Base-by-base conservation (phyloP, 2,797 vertebrate species). In the Anguilla marmorata region DNA sequence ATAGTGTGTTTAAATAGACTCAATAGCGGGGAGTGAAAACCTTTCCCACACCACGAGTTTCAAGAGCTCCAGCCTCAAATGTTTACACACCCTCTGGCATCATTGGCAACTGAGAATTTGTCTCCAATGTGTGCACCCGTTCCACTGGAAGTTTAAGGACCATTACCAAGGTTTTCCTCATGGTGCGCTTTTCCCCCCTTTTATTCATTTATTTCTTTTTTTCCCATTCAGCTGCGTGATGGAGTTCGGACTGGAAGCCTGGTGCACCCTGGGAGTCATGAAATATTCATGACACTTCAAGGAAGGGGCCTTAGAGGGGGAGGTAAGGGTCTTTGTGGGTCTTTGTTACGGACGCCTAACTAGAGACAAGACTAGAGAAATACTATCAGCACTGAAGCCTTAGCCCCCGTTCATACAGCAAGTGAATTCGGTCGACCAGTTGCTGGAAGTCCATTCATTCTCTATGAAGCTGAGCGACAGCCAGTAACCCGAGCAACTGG, bases 281-380 rank as follows among this genome's bases (percentile, higher is more conserved):
- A 97, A 90, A 92, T 99, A 91, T 97, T 96, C 91, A 89, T 99
- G 90, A 95, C 94, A 7, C 96, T 99, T 93, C 96, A 97, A 90
- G 97, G 97, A 93, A 95, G 94, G 94, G 99, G 98, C 66, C 95
- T 98, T 83, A 97, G 95, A 96, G 99, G 98, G 88, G 99, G 98
- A 97, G 99, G 99, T 99, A 96, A 88, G 92, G 79, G 76, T 80
- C n/a, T 27, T 30, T 83, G 37, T 58, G n/a, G 45, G 84, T 4
- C 50, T 16, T 52, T 21, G 41, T 76, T n/a, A 54, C n/a, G 27
- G 7, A 7, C 80, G 3, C 48, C 80, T 52, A 12, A n/a, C 45
- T 41, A 11, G 24, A n/a, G 76, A 48, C 16, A 45, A 41, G 37
- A 5, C 76, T 80, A 24, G 21, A 9, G 41, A 45, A 82, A 24